Evolutionary conservation across 2,113 vertebrate species (phyloP).

Genomic region (Mirounga angustirostris): DNA sequence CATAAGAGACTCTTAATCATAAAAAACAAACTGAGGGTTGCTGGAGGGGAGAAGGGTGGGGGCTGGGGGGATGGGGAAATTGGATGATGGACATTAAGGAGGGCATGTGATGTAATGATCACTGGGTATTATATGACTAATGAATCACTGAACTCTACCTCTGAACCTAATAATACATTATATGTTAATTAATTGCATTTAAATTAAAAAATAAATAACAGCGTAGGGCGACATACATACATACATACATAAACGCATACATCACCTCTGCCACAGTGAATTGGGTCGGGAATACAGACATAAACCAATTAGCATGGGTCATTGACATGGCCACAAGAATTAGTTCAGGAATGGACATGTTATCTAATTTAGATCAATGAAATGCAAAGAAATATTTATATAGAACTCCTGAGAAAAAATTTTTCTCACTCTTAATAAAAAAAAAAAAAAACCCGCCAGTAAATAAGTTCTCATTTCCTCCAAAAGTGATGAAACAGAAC

Average conservation of each 20-base stretch:
- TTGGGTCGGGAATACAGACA: background rate
- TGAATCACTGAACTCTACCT: background rate
- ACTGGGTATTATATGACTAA: background rate
- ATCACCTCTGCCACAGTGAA: background rate
- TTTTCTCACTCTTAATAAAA: slow-evolving; percentile 54
- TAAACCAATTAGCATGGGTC: background rate
- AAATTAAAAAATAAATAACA: background rate
- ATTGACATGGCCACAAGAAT: background rate
- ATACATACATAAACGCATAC: background rate
- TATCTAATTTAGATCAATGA: slow-evolving; percentile 11
- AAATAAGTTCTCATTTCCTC: slow-evolving; percentile 39
- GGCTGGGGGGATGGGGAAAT: background rate
- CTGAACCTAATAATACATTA: background rate
- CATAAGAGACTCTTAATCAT: background rate
- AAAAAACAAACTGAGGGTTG: background rate
- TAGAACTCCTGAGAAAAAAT: slow-evolving; percentile 29
- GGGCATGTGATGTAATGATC: background rate
- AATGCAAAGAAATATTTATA: slow-evolving; percentile 18
- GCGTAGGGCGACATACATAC: background rate
- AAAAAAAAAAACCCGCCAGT: background rate
- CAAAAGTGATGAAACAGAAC: slow-evolving; percentile 52
- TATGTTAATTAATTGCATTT: background rate
- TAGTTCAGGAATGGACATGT: background rate
- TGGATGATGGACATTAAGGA: background rate
- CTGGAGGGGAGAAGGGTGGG: background rate